These are phyloP conservation scores for Tympanoctomys barrerae DNA, from an alignment of 2,797 vertebrate genomes.

Conservation along the genomic window DNA sequence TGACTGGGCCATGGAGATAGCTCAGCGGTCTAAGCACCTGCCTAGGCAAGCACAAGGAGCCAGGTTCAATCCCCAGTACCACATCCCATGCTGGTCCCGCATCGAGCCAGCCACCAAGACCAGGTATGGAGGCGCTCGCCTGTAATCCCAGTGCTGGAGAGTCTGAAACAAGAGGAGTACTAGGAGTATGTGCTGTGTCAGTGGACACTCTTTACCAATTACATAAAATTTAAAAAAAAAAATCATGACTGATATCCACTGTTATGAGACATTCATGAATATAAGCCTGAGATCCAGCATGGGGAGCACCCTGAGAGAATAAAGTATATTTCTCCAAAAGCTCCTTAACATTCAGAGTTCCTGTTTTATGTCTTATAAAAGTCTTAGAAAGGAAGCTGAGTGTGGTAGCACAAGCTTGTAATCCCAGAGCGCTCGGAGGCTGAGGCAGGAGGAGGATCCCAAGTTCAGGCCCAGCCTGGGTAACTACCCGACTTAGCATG, in stretches of 20 bases:
- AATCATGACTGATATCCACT: not conserved
- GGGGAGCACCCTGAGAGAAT: not conserved
- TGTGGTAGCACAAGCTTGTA: not conserved
- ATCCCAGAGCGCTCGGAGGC: not conserved
- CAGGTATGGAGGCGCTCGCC: too few species aligned
- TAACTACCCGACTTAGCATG: not conserved
- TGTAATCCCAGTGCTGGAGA: too few species aligned
- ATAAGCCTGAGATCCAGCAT: not conserved
- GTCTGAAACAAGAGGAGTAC: too few species aligned
- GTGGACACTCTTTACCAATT: too few species aligned
- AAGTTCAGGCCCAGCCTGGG: not conserved
- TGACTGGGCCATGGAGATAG: not conserved
- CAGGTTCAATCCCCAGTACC: too few species aligned
- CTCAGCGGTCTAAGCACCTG: too few species aligned
- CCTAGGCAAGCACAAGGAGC: too few species aligned
- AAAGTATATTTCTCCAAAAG: not conserved
- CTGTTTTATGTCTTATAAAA: conserved; percentile 45
- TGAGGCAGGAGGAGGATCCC: not conserved
- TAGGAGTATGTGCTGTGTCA: too few species aligned
- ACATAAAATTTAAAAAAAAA: too few species aligned
- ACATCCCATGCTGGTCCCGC: too few species aligned
- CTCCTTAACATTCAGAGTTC: not conserved
- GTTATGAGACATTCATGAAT: not conserved
- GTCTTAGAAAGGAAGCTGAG: not conserved
- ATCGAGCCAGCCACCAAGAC: too few species aligned